Conservation (phyloP, 2,797 vertebrate species). For the Parauchenoglanis punctatus region DNA sequence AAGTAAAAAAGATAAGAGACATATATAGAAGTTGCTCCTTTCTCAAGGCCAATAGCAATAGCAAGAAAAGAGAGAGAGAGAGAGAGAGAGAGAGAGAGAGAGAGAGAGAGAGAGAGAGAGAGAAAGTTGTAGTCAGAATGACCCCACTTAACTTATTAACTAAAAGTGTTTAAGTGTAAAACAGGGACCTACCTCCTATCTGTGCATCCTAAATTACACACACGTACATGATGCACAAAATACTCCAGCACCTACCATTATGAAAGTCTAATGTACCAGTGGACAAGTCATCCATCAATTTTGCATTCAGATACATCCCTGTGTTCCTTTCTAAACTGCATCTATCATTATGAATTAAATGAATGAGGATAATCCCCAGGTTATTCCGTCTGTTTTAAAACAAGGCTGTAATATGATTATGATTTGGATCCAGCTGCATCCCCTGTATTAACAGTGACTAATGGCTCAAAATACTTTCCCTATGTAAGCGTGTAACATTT, state of each 20-base stretch:
- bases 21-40: constrained; percentile 48
- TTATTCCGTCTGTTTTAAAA: constrained; percentile 47
- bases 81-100: constrained; percentile 9
- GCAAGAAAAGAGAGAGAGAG: constrained; percentile 2
- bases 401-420: constrained; percentile 45
- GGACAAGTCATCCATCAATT: constrained; percentile 44
- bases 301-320: constrained; percentile 31
- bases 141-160: constrained; percentile 35
- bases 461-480: constrained; percentile 45
- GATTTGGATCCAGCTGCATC: constrained; percentile 29
- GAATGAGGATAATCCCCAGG: constrained; percentile 51
- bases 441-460: constrained; percentile 35
- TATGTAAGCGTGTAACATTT: constrained; percentile 38
- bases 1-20: constrained; percentile 45
- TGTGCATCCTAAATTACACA: constrained; percentile 12
- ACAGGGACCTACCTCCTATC: constrained; percentile 13
- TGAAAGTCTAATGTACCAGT: constrained; percentile 38
- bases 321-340: constrained; percentile 37
- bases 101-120: constrained; percentile 23
- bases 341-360: constrained; percentile 52
- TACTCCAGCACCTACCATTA: constrained; percentile 31
- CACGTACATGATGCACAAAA: background rate
- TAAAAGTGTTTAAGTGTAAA: constrained; percentile 22
- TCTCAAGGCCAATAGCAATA: constrained; percentile 36
- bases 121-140: background rate